phyloP scores from a whole-genome alignment of 2,888 invertebrate genomes.

The Muschampia plurimacula region DNA sequence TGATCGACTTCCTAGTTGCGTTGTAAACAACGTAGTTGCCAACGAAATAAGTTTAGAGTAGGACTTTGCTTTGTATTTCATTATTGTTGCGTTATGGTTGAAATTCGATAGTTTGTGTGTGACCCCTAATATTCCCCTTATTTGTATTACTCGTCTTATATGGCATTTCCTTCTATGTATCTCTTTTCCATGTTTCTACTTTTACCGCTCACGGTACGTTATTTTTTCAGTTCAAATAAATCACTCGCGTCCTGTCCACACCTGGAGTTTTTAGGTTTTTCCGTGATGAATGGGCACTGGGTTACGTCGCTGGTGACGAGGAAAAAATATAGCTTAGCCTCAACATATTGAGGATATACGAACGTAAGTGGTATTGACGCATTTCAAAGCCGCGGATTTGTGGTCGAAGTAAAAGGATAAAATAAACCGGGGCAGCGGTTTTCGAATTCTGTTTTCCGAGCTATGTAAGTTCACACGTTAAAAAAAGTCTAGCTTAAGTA shows the following conservation, averaged over 20 bases:
- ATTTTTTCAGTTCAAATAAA: slow-evolving; percentile 29
- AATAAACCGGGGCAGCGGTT: not conserved
- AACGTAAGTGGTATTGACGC: slow-evolving; percentile 25
- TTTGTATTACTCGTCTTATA: too few species aligned
- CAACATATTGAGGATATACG: slow-evolving; percentile 6
- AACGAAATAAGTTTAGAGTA: too few species aligned
- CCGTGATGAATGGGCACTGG: slow-evolving; percentile 13
- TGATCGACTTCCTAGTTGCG: too few species aligned
- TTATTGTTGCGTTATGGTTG: too few species aligned
- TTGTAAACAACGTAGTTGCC: too few species aligned
- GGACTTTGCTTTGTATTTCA: too few species aligned
- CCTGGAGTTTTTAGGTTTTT: slow-evolving; percentile 27
- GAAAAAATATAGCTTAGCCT: slow-evolving; percentile 13
- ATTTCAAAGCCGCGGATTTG: not conserved
- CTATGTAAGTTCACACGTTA: not conserved
- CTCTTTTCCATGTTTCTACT: not conserved
- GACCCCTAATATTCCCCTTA: too few species aligned
- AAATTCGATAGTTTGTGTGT: too few species aligned
- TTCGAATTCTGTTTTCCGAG: not conserved
- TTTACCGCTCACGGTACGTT: not conserved
- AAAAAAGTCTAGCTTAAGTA: too few species aligned
- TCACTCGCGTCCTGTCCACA: slow-evolving; percentile 26
- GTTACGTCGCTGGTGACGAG: slow-evolving; percentile 18
- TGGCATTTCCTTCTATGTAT: not conserved
- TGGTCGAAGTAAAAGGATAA: not conserved